Percentiles rank a stretch among this genome's conserved stretches.
Conservation (phyloP, 2,888 invertebrate genomes). For the Stenoptilia bipunctidactyla region DNA sequence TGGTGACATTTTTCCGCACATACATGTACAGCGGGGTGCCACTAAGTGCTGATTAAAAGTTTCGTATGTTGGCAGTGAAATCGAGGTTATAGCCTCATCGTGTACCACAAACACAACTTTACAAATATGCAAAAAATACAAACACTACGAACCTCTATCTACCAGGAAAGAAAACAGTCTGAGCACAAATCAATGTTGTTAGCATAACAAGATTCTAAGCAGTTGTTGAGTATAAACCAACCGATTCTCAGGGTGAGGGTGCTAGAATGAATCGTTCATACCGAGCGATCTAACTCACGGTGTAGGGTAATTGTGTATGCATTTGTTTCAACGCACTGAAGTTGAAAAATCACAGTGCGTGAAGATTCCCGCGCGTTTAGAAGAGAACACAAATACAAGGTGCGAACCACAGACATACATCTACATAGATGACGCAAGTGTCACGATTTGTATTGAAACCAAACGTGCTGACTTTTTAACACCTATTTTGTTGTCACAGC, state of each 20-base stretch:
- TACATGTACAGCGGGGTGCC: slow-evolving; percentile 25
- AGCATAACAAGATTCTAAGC: slow-evolving; percentile 34
- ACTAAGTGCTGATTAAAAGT: slow-evolving; percentile 49
- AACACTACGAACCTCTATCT: slow-evolving; percentile 7
- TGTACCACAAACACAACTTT: neutral
- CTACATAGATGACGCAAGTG: no score
- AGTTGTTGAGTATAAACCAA: slow-evolving; percentile 30
- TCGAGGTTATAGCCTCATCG: slow-evolving; percentile 18
- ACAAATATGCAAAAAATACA: no score
- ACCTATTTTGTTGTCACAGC: no score
- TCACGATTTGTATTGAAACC: no score
- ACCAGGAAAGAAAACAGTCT: slow-evolving; percentile 8
- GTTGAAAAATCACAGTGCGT: slow-evolving; percentile 51
- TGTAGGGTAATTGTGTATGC: slow-evolving; percentile 31
- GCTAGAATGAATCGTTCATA: slow-evolving; percentile 19
- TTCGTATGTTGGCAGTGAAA: slow-evolving; percentile 41
- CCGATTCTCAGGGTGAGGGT: slow-evolving; percentile 23
- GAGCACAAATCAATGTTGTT: slow-evolving; percentile 41
- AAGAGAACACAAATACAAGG: slow-evolving; percentile 38
- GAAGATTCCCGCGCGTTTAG: slow-evolving; percentile 34
- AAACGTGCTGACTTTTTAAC: no score
- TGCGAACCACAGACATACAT: no score
- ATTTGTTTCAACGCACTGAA: slow-evolving; percentile 42
- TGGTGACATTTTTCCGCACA: slow-evolving; percentile 22
- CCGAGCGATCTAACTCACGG: slow-evolving; percentile 17